A percentile compares a stretch with the other conserved stretches of the same genome.
These are phyloP conservation scores for Schrankia costaestrigalis DNA, from an alignment of 2,888 invertebrate genomes.

Conservation along the genomic window DNA sequence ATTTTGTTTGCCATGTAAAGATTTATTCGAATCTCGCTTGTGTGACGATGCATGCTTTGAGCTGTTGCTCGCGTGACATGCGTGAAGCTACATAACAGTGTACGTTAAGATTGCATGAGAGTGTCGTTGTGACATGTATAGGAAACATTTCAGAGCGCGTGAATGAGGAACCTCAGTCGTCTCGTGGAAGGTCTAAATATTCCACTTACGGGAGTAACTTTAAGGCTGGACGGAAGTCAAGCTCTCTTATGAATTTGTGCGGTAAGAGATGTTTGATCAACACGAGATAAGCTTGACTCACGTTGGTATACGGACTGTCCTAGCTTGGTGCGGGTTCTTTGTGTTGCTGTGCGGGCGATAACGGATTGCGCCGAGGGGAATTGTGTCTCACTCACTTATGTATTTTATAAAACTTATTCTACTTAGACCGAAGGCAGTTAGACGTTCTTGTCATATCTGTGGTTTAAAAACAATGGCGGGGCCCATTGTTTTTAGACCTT, in stretches of 20 bases:
- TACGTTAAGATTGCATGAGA: constrained; percentile 50
- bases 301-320: constrained; percentile 50
- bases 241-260: constrained; percentile 97
- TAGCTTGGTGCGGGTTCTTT: constrained; percentile 72
- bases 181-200: constrained; percentile 92
- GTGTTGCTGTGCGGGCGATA: constrained; percentile 50
- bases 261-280: constrained; percentile 86
- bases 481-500: too few relatives aligned
- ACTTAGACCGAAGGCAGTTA: too few relatives aligned
- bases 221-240: constrained; percentile 93
- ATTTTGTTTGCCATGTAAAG: constrained; percentile 58
- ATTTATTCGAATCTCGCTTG: constrained; percentile 45
- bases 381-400: constrained; percentile 42
- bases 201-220: constrained; percentile 91
- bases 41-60: constrained; percentile 56
- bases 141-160: constrained; percentile 90
- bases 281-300: constrained; percentile 65
- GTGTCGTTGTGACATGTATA: constrained; percentile 64
- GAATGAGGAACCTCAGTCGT: constrained; percentile 88
- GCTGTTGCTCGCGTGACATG: constrained; percentile 17
- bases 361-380: constrained; percentile 9
- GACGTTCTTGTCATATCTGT: too few relatives aligned
- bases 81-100: constrained; percentile 19
- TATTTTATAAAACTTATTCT: background rate
- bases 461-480: too few relatives aligned